These are phyloP conservation scores for Heliangelus exortis DNA, from an alignment of 2,797 vertebrate species.

Conservation along the genomic window DNA sequence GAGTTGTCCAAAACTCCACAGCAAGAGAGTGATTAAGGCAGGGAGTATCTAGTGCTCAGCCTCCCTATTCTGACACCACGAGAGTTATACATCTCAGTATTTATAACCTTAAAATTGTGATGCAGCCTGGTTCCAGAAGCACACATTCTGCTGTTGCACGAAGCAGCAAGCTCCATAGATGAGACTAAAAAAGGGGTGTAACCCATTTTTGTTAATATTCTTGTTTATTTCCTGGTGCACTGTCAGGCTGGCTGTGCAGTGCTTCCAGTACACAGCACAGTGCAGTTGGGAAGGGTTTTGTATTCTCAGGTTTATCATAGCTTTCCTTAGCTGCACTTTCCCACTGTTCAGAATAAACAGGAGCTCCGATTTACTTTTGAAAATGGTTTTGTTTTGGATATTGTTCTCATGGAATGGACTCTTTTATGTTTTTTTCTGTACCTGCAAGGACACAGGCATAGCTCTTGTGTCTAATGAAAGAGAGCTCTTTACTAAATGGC, in stretches of 20 bases:
- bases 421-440: constrained; percentile 12
- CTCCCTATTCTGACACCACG: neutral
- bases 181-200: neutral
- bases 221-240: neutral
- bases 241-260: neutral
- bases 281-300: neutral
- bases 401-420: neutral
- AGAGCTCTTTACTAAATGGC: constrained; percentile 15
- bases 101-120: neutral
- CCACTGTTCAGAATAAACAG: neutral
- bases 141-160: neutral
- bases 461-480: constrained; percentile 28
- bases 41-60: neutral
- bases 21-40: neutral
- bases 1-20: neutral
- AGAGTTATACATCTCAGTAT: neutral
- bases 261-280: neutral
- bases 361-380: constrained; percentile 17
- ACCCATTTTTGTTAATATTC: neutral
- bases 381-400: constrained; percentile 9
- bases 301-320: neutral
- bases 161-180: neutral
- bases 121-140: neutral
- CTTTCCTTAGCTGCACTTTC: neutral
- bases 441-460: neutral